Evolutionary conservation across 1,140 invertebrate species (phyloP).

Genomic region (Ostrea edulis): DNA sequence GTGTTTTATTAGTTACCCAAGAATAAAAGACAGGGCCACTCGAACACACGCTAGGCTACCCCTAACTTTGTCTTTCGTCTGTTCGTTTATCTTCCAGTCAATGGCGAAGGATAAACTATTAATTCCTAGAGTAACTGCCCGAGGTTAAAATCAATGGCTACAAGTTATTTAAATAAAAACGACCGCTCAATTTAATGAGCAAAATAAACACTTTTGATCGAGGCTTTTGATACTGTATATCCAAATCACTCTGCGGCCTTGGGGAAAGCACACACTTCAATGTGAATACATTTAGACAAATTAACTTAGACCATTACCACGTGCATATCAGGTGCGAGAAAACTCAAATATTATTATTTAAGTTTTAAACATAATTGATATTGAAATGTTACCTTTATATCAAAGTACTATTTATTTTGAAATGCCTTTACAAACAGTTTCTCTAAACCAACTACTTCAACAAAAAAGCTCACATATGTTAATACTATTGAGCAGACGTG

Average conservation of each 20-base stretch:
- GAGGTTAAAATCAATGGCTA: constrained; percentile 25
- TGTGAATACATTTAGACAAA: neutral
- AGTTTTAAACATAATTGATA: neutral
- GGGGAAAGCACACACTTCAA: constrained; percentile 16
- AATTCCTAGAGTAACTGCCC: constrained; percentile 27
- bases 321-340: constrained; percentile 26
- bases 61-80: constrained; percentile 16
- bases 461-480: no score
- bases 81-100: constrained; percentile 19
- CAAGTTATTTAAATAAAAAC: constrained; percentile 36
- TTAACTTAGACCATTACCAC: constrained; percentile 17
- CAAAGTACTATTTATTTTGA: constrained; percentile 14
- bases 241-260: constrained; percentile 23
- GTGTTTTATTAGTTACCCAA: constrained; percentile 37
- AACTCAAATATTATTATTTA: constrained; percentile 1
- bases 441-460: neutral
- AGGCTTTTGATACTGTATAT: neutral
- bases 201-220: constrained; percentile 4
- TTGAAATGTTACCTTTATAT: neutral
- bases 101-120: constrained; percentile 32
- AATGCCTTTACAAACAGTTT: neutral
- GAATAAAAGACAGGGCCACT: constrained; percentile 1
- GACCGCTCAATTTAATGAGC: constrained; percentile 20
- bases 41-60: neutral
- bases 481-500: no score